A percentile compares a stretch with the other conserved stretches of the same genome.
phyloP scores from a whole-genome alignment of 2,888 invertebrate genomes.

The Drosophila leonis region DNA sequence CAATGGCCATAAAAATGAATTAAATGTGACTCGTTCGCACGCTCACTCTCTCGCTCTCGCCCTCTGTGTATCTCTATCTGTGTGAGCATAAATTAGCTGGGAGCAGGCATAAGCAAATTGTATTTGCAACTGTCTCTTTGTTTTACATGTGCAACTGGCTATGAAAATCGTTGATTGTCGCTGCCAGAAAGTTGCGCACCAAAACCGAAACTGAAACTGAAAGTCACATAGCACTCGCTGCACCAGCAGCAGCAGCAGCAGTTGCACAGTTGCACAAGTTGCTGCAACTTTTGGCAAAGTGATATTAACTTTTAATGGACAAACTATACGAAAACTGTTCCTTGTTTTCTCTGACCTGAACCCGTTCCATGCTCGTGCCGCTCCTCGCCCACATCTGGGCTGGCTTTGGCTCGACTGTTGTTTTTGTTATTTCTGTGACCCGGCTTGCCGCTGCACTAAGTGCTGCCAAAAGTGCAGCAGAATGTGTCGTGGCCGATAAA shows the following conservation, averaged over 20 bases:
- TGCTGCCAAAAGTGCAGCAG: slow-evolving; percentile 82
- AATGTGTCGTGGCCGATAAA: slow-evolving; percentile 81
- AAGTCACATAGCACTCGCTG: slow-evolving; percentile 38
- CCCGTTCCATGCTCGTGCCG: slow-evolving; percentile 10
- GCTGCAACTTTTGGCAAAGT: slow-evolving; percentile 72
- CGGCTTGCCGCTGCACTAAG: slow-evolving; percentile 68
- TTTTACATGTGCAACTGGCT: slow-evolving; percentile 80
- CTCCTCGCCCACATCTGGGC: slow-evolving; percentile 4
- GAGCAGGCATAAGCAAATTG: slow-evolving; percentile 63
- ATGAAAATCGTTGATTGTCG: slow-evolving; percentile 81
- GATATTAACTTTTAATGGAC: slow-evolving; percentile 82
- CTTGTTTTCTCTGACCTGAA: slow-evolving; percentile 37
- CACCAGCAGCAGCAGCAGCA: slow-evolving; percentile 17
- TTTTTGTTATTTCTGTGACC: slow-evolving; percentile 63
- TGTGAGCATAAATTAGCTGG: slow-evolving; percentile 59
- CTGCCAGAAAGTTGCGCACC: slow-evolving; percentile 69
- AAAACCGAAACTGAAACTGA: slow-evolving; percentile 52
- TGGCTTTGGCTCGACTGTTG: slow-evolving; percentile 21
- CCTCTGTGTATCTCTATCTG: not conserved
- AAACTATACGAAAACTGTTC: slow-evolving; percentile 78
- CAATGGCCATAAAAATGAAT: slow-evolving; percentile 78
- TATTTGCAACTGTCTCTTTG: slow-evolving; percentile 54
- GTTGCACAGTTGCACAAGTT: slow-evolving; percentile 44
- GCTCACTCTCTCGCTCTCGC: not conserved
- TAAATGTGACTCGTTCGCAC: slow-evolving; percentile 47